These are phyloP conservation scores for Theodoxus fluviatilis DNA, from an alignment of 2,888 invertebrate genomes.

Conservation along the genomic window DNA sequence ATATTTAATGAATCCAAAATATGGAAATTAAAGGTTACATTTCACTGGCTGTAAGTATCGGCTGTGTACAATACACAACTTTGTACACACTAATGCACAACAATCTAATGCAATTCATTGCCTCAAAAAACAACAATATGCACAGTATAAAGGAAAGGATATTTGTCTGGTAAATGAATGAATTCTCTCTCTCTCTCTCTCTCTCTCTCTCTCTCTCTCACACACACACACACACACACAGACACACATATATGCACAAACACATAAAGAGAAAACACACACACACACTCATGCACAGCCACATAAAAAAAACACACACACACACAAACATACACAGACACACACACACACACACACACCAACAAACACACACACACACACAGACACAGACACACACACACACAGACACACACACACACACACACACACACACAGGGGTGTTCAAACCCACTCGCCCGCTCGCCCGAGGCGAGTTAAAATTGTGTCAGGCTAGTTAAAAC, in stretches of 20 bases:
- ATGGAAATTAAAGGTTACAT: too few species aligned
- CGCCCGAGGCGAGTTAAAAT: neutral
- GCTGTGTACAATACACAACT: too few species aligned
- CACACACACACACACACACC: neutral
- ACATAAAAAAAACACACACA: neutral
- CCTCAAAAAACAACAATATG: too few species aligned
- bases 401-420: neutral
- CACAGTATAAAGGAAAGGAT: too few species aligned
- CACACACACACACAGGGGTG: neutral
- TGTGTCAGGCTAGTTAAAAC: too few species aligned
- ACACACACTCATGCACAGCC: neutral
- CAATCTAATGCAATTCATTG: too few species aligned
- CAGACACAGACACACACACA: neutral
- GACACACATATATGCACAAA: slow-evolving; percentile 16
- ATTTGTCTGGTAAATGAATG: neutral
- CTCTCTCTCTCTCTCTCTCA: neutral
- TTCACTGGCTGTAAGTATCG: too few species aligned
- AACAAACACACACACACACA: neutral
- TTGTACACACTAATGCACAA: too few species aligned
- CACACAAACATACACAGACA: neutral
- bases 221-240: slow-evolving; percentile 13
- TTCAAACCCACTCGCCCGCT: neutral
- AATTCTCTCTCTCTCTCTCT: neutral
- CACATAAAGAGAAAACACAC: neutral
- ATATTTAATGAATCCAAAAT: too few species aligned